Percentiles rank a stretch among this genome's conserved stretches.
Conservation (phyloP, 2,113 vertebrate species). For the Clupea harengus region DNA sequence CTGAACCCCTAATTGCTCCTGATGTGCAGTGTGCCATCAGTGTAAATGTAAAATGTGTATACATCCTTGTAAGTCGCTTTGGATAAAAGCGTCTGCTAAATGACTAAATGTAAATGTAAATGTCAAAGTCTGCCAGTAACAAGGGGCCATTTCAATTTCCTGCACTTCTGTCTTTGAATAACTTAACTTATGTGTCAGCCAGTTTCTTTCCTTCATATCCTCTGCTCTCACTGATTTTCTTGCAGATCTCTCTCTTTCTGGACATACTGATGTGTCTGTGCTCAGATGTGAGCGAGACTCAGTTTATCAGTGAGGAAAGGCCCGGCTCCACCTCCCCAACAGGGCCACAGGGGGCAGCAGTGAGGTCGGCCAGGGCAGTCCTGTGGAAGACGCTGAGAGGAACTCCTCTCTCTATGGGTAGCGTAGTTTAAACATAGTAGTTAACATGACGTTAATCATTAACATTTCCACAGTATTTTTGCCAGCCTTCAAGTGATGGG, state of each 20-base stretch:
- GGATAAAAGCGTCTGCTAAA: too few relatives aligned
- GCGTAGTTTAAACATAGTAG: neutral
- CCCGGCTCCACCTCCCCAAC: conserved; percentile 54
- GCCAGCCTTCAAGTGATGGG: too few relatives aligned
- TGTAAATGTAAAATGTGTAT: too few relatives aligned
- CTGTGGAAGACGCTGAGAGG: conserved; percentile 83
- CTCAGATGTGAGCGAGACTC: conserved; percentile 66
- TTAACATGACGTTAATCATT: too few relatives aligned
- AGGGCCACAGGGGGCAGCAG: conserved; percentile 30
- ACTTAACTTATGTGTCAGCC: neutral
- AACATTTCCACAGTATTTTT: too few relatives aligned
- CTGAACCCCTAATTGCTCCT: too few relatives aligned
- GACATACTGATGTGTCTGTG: conserved; percentile 90
- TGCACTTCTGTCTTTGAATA: neutral
- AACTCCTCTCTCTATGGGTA: conserved; percentile 79
- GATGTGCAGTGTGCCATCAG: too few relatives aligned
- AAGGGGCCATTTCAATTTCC: neutral
- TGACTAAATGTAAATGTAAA: too few relatives aligned
- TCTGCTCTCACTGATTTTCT: neutral
- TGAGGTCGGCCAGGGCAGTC: conserved; percentile 71
- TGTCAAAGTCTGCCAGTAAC: neutral
- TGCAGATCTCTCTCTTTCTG: conserved; percentile 90
- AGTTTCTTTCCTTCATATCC: neutral
- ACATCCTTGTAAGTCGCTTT: too few relatives aligned
- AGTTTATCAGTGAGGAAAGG: conserved; percentile 71